Evolutionary conservation across 92 coral and sea anemone genomes (phyloP).

Genomic region (Porites lobata): DNA sequence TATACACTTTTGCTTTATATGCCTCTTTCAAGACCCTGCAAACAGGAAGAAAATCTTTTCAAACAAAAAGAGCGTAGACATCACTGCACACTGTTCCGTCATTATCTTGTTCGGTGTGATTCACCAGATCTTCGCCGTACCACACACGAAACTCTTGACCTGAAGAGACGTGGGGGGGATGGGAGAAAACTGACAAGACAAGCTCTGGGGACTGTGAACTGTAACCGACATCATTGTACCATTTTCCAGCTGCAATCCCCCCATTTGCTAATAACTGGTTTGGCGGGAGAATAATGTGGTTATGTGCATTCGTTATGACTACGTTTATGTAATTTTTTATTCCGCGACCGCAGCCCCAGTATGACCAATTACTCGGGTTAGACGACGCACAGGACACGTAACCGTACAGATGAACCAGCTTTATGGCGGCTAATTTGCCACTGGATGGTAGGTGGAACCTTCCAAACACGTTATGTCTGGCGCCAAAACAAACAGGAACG

Average conservation of each 20-base stretch:
- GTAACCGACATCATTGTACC: neutral
- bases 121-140: no score
- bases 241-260: neutral
- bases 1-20: no score
- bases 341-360: neutral
- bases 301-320: neutral
- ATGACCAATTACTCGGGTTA: neutral
- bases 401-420: neutral
- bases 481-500: neutral
- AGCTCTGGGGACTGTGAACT: neutral
- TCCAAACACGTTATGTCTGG: neutral
- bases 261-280: neutral
- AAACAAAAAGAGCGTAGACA: no score
- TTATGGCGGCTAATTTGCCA: neutral
- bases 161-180: no score
- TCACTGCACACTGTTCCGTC: no score
- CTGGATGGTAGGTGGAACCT: neutral
- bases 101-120: no score
- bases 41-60: no score
- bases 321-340: neutral
- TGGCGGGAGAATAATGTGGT: neutral
- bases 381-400: neutral
- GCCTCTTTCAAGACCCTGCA: no score
- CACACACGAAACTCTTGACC: no score
- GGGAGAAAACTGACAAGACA: neutral